Evolutionary conservation across 2,797 vertebrate genomes (phyloP).

Genomic region (Bovichtus variegatus): DNA sequence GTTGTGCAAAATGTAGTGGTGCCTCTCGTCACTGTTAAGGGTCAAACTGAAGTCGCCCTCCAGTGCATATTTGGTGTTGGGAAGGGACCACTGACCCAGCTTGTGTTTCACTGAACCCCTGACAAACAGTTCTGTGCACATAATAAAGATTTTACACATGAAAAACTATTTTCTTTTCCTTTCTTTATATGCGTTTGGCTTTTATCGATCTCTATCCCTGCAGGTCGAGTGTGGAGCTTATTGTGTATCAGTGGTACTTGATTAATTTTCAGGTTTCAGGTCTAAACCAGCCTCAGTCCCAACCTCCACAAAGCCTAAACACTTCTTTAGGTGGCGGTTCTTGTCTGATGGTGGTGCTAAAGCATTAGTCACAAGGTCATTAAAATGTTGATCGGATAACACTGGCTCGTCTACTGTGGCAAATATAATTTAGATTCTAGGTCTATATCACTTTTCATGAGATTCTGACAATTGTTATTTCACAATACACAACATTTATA

Average conservation of each 20-base stretch:
- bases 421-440: not conserved
- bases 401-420: not conserved
- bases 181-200: not conserved
- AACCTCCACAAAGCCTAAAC: not conserved
- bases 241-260: not conserved
- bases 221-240: not conserved
- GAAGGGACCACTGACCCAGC: conserved; percentile 75
- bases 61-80: conserved; percentile 61
- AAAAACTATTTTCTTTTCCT: conserved; percentile 39
- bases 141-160: conserved; percentile 88
- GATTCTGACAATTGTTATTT: not conserved
- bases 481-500: too few relatives aligned
- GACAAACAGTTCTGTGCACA: conserved; percentile 87
- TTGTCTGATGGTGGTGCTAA: conserved; percentile 28
- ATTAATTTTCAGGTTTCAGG: not conserved
- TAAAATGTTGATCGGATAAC: not conserved
- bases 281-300: not conserved
- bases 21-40: conserved; percentile 81
- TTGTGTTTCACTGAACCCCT: conserved; percentile 80
- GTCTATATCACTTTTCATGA: not conserved
- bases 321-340: not conserved
- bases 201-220: not conserved
- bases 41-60: conserved; percentile 65
- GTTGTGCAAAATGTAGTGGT: conserved; percentile 86
- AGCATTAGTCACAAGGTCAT: not conserved